phyloP scores from a whole-genome alignment of 2,797 vertebrate genomes.

The Nasua narica region DNA sequence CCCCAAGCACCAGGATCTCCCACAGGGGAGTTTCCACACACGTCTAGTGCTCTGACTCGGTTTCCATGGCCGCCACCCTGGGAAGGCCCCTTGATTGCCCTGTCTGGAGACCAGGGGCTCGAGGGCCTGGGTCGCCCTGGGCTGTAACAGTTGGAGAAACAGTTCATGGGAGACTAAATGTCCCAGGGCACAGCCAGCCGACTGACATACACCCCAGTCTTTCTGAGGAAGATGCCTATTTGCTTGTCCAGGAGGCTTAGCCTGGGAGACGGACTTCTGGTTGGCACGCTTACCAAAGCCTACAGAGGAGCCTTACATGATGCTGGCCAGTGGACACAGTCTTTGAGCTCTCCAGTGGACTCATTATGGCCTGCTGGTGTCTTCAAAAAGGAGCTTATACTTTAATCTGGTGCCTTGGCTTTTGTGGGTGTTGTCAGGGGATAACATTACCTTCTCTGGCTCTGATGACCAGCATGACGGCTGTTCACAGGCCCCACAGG shows the following conservation, averaged over 20 bases:
- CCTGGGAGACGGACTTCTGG: not conserved
- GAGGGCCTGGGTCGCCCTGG: accelerated
- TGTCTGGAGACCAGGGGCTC: not conserved
- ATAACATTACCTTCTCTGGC: not conserved
- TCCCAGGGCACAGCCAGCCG: not conserved
- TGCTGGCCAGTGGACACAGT: not conserved
- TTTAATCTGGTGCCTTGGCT: not conserved
- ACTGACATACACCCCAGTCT: accelerated
- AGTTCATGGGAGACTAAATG: not conserved
- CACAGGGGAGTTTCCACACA: not conserved
- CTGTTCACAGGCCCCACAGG: not conserved
- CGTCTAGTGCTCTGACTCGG: not conserved
- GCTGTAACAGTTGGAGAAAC: not conserved
- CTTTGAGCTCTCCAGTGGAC: not conserved
- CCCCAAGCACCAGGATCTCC: not conserved
- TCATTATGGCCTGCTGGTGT: accelerated
- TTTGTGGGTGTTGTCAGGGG: not conserved
- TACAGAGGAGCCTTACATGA: not conserved
- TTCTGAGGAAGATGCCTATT: not conserved
- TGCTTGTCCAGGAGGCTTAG: not conserved
- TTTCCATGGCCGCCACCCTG: not conserved
- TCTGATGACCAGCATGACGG: not conserved
- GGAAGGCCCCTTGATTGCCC: not conserved
- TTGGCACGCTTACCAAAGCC: not conserved
- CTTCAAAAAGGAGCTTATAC: not conserved